Evolutionary conservation across 2,797 vertebrate species (phyloP).

Genomic region (Salmo trutta): DNA sequence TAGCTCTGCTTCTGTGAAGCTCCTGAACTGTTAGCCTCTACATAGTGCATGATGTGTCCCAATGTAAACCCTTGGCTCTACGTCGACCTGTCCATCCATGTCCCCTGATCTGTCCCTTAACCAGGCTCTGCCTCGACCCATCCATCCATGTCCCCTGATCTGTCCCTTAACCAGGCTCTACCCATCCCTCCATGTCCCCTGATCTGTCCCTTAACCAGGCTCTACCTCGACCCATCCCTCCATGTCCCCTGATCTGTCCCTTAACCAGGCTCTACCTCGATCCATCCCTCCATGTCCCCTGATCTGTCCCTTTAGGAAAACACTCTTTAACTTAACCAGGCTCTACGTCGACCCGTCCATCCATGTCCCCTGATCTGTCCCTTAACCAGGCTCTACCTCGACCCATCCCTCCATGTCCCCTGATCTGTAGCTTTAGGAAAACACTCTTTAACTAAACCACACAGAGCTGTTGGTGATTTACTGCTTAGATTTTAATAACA

Average conservation of each 20-base stretch:
- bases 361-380: constrained; percentile 43
- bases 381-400: constrained; percentile 17
- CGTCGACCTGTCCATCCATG: constrained; percentile 30
- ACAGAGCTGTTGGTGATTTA: constrained; percentile 19
- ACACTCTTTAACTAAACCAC: constrained; percentile 23
- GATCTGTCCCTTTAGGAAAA: constrained; percentile 48
- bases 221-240: constrained; percentile 37
- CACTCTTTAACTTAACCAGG: constrained; percentile 27
- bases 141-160: constrained; percentile 43
- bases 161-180: constrained; percentile 28
- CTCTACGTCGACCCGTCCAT: constrained; percentile 40
- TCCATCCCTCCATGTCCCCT: constrained; percentile 39
- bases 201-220: too few relatives aligned
- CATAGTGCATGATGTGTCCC: constrained; percentile 68
- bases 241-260: constrained; percentile 45
- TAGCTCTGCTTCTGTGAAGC: constrained; percentile 55
- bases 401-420: too few relatives aligned
- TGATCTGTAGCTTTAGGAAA: not conserved
- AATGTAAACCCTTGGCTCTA: constrained; percentile 55
- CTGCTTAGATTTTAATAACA: not conserved
- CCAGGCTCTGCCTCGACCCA: constrained; percentile 37
- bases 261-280: constrained; percentile 44
- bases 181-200: too few relatives aligned
- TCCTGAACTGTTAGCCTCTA: constrained; percentile 47
- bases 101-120: constrained; percentile 40